Base-by-base conservation (phyloP, 2,888 invertebrate species). In the Phymatocera aterrima region DNA sequence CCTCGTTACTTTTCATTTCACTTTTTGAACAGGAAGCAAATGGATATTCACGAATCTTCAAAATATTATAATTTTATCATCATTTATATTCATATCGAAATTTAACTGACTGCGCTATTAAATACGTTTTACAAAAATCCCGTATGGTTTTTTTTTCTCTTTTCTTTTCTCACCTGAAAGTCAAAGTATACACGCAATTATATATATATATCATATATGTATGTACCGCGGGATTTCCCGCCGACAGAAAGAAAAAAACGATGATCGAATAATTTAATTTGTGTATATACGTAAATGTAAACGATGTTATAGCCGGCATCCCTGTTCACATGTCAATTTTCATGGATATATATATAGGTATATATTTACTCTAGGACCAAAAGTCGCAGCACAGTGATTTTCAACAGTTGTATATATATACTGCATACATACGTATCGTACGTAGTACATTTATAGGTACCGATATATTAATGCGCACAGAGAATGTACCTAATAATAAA, bases 251-350 rank as follows among this genome's bases (percentile, higher is more conserved):
- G 37, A 64, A 28, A 6, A 68, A 64, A 64, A 64, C 15, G 1
- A 68, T 46, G 43, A 46, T 68, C 28, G 46, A 46, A n/a, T 46
- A 43, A 46, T n/a, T 43, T 68, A 43, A 68, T 68, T 43, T 68
- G 68, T 68, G 46, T 68, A 60, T 37, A 68, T 51, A 72, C 28
- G 51, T 72, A 72, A 72, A 72, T 72, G 72, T 72, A 72, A 72
- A 72, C 37, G 54, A 72, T 51, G 54, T 51, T 18, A 77, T 84
- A 84, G 83, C 79, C 79, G 83, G 81, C 75, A 80, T 85, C 85
- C 85, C 85, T 85, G 85, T 83, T 85, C 84, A 85, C 85, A 83
- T 89, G 88, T 89, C 89, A 89, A 89, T 89, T 89, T 87, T 84
- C 84, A 75, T 75, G 43, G 60, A 57, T 57, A 68, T 34, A 61